phyloP scores from a whole-genome alignment of 92 coral and sea anemone genomes.

The Ricordea florida region DNA sequence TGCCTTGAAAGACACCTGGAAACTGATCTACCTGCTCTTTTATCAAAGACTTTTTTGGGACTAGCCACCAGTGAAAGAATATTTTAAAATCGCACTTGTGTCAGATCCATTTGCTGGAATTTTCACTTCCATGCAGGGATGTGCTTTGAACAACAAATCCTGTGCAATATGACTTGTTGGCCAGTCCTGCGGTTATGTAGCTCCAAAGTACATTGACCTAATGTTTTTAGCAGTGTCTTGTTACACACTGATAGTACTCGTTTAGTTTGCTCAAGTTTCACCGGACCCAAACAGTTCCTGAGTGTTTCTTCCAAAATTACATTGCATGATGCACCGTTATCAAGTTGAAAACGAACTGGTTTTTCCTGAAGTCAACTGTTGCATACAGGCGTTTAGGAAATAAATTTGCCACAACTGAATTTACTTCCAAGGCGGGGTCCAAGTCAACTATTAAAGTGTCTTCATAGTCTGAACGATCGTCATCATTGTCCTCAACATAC shows the following conservation, averaged over 20 bases:
- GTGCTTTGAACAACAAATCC: constrained; percentile 32
- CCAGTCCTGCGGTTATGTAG: constrained; percentile 36
- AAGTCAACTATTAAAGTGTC: constrained; percentile 1
- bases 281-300: constrained; percentile 38
- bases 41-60: neutral
- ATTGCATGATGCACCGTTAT: constrained; percentile 39
- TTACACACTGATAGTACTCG: constrained; percentile 44
- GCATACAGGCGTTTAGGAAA: constrained; percentile 2
- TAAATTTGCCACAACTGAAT: neutral
- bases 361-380: neutral
- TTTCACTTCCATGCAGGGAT: constrained; percentile 48
- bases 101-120: constrained; percentile 41
- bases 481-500: neutral
- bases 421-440: neutral
- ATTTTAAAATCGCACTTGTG: constrained; percentile 39
- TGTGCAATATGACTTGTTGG: constrained; percentile 30
- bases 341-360: constrained; percentile 23
- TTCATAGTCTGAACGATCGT: constrained; percentile 1
- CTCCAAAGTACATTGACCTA: constrained; percentile 33
- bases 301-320: constrained; percentile 29
- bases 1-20: constrained; percentile 50
- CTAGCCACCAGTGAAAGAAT: constrained; percentile 32
- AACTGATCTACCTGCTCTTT: constrained; percentile 21
- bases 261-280: constrained; percentile 2
- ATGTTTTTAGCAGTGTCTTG: constrained; percentile 26